Evolutionary conservation across 2,113 vertebrate species (phyloP).

Genomic region (Ceuthmochares aereus): DNA sequence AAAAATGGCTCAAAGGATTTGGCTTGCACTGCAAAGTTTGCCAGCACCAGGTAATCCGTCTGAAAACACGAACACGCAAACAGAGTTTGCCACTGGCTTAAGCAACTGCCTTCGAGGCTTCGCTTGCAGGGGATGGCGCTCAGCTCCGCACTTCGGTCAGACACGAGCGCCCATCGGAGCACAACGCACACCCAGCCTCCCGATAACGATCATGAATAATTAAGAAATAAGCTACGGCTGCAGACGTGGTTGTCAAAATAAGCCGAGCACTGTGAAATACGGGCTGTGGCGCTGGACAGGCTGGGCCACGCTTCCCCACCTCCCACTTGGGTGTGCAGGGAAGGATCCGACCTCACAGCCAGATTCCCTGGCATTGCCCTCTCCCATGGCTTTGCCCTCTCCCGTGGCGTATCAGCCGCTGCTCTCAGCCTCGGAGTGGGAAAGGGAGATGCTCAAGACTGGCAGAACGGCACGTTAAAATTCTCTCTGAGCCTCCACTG

Average conservation of each 20-base stretch:
- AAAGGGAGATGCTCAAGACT: background rate
- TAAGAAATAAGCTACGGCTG: background rate
- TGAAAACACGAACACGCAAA: background rate
- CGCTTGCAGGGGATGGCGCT: rapidly evolving
- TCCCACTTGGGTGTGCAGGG: background rate
- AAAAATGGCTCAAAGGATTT: background rate
- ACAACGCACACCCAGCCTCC: rapidly evolving
- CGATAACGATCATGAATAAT: background rate
- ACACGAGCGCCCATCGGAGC: background rate
- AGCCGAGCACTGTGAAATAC: background rate
- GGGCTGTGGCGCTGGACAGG: background rate
- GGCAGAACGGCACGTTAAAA: conserved; percentile 56
- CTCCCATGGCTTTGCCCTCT: background rate
- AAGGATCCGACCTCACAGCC: background rate
- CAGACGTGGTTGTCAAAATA: background rate
- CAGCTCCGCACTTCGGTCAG: background rate
- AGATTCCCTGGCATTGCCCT: no score
- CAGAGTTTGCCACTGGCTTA: background rate
- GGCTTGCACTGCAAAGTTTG: background rate
- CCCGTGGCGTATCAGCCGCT: background rate
- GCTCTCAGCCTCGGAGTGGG: background rate
- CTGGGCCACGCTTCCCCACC: background rate
- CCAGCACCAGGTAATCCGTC: background rate
- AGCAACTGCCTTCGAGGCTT: background rate
- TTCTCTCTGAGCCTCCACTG: conserved; percentile 62